A percentile compares a stretch with the other conserved stretches of the same genome.
Conservation (phyloP, 2,113 vertebrate species). For the Thomomys bottae region DNA sequence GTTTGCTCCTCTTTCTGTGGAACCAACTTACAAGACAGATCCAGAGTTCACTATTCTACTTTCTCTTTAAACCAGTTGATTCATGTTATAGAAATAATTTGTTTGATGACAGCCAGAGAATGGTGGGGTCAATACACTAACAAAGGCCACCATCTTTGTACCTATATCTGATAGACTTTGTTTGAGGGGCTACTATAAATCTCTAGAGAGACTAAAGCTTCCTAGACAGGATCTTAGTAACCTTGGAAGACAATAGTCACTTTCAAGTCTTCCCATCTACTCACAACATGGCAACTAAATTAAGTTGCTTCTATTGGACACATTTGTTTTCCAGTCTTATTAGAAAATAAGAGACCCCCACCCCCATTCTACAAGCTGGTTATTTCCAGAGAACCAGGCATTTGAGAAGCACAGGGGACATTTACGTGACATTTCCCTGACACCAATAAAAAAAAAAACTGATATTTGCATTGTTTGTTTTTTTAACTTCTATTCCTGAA, state of each 20-base stretch:
- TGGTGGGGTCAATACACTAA: not conserved
- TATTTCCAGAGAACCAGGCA: slow-evolving; percentile 1
- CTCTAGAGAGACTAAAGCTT: not conserved
- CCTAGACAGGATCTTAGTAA: not conserved
- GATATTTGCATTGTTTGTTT: slow-evolving; percentile 34
- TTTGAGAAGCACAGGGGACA: not conserved
- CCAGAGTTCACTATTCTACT: not conserved
- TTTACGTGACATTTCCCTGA: slow-evolving; percentile 33
- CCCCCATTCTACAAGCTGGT: not conserved
- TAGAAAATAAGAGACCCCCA: not conserved
- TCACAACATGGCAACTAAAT: not conserved
- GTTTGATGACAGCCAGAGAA: not conserved
- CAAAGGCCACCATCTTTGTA: not conserved
- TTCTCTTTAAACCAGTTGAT: slow-evolving; percentile 9
- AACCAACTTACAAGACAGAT: not conserved
- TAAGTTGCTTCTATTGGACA: not conserved
- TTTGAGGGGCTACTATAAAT: not conserved
- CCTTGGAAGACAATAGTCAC: not conserved
- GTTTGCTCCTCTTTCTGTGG: not conserved
- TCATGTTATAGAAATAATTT: not conserved
- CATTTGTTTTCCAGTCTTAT: not conserved
- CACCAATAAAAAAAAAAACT: slow-evolving; percentile 46
- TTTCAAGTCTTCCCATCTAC: not conserved
- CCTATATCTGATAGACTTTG: not conserved
- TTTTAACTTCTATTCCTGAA: slow-evolving; percentile 8